These are phyloP conservation scores for Calliscelio sp. DNA, from an alignment of 2,888 invertebrate genomes.

Conservation along the genomic window DNA sequence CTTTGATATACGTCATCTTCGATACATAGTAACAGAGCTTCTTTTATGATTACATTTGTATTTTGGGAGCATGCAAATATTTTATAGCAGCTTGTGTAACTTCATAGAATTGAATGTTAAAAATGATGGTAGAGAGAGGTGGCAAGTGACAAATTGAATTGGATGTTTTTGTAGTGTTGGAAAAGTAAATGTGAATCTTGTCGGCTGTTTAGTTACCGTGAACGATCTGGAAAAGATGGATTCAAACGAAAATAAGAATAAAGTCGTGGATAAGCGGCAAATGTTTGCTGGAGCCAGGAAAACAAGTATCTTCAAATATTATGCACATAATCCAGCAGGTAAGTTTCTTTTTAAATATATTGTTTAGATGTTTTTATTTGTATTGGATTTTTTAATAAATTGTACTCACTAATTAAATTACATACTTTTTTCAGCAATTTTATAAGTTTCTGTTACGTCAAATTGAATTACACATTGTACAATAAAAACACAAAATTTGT, in stretches of 20 bases:
- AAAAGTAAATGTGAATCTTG: too few relatives aligned
- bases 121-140: neutral
- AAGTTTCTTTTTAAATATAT: too few relatives aligned
- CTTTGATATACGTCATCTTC: neutral
- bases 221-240: conserved; percentile 3
- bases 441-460: too few relatives aligned
- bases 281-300: conserved; percentile 72
- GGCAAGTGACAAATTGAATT: neutral
- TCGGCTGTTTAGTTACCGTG: too few relatives aligned
- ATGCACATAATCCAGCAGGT: conserved; percentile 81
- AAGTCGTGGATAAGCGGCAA: conserved; percentile 50
- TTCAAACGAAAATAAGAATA: neutral
- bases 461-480: too few relatives aligned
- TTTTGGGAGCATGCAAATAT: neutral
- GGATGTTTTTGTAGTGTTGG: too few relatives aligned
- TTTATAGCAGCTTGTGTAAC: neutral
- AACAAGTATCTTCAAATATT: conserved; percentile 83
- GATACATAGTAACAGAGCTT: neutral
- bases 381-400: too few relatives aligned
- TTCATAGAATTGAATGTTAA: too few relatives aligned
- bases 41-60: neutral
- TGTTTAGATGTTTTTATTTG: too few relatives aligned
- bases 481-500: too few relatives aligned
- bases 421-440: too few relatives aligned
- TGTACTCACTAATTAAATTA: too few relatives aligned